phyloP scores from a whole-genome alignment of 2,797 vertebrate genomes.

The Scomberomorus guttatus region DNA sequence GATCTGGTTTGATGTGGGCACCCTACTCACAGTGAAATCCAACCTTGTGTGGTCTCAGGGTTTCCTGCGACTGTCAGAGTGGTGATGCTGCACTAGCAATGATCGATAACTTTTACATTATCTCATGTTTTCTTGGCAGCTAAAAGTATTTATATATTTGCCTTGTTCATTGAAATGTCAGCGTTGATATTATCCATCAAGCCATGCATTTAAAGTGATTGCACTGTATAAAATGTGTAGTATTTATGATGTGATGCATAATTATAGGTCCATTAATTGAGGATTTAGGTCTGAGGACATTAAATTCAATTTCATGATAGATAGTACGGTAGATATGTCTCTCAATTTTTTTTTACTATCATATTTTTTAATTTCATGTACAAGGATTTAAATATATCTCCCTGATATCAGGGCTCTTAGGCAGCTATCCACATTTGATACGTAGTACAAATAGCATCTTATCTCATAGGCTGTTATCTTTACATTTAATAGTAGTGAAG shows the following conservation, averaged over 20 bases:
- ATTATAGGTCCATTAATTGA: constrained; percentile 70
- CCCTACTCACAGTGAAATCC: constrained; percentile 34
- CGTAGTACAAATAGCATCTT: constrained; percentile 81
- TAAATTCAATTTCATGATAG: constrained; percentile 71
- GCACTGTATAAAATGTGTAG: constrained; percentile 69
- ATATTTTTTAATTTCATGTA: constrained; percentile 75
- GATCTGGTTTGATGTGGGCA: constrained; percentile 34
- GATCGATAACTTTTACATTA: constrained; percentile 57
- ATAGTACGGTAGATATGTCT: constrained; percentile 69
- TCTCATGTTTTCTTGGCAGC: constrained; percentile 76
- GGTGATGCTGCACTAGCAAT: constrained; percentile 21
- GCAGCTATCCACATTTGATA: constrained; percentile 84
- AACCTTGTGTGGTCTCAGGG: constrained; percentile 47
- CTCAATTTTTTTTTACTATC: constrained; percentile 60
- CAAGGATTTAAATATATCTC: constrained; percentile 79
- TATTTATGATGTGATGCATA: constrained; percentile 74
- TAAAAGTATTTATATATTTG: constrained; percentile 73
- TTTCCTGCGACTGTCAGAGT: constrained; percentile 38
- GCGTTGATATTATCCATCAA: constrained; percentile 66
- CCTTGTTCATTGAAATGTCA: constrained; percentile 72
- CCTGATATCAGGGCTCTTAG: constrained; percentile 76
- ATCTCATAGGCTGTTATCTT: constrained; percentile 82
- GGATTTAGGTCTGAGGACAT: constrained; percentile 70
- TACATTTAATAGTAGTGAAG: constrained; percentile 79
- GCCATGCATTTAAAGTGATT: constrained; percentile 70